phyloP scores from a whole-genome alignment of 1,140 invertebrate species.

The Maconellicoccus hirsutus region DNA sequence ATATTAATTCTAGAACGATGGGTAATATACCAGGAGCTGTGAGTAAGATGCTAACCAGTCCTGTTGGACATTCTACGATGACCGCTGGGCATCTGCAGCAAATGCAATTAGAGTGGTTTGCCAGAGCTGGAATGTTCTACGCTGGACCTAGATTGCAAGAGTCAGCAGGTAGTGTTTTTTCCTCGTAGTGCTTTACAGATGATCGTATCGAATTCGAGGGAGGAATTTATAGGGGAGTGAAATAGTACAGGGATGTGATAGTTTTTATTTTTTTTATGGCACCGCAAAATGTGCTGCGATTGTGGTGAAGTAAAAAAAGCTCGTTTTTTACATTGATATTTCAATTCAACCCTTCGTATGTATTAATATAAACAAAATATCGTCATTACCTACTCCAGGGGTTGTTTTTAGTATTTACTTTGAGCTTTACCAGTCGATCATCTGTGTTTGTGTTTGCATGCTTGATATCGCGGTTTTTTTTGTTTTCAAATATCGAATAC shows the following conservation, averaged over 20 bases:
- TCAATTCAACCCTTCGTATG: background rate
- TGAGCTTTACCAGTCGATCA: background rate
- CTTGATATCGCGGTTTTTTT: no score
- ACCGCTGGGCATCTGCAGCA: conserved; percentile 52
- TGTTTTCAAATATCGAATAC: no score
- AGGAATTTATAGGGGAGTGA: no score
- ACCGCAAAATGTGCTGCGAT: no score
- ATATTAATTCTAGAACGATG: conserved; percentile 16
- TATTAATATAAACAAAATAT: background rate
- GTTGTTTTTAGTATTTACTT: background rate
- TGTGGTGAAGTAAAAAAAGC: no score
- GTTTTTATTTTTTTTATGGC: no score
- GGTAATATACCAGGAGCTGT: background rate
- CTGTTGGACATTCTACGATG: conserved; percentile 16
- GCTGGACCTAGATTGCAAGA: conserved; percentile 51
- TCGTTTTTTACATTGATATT: background rate
- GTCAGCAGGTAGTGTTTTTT: conserved; percentile 36
- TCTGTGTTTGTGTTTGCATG: background rate
- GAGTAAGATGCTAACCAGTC: background rate
- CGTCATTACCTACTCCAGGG: no score
- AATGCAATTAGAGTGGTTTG: conserved; percentile 71
- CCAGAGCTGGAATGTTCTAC: conserved; percentile 72
- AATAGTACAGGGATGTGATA: no score
- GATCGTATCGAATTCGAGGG: no score
- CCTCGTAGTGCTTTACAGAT: no score